Evolutionary conservation across 2,113 vertebrate genomes (phyloP), one percentile per base, ranked within the genome.

Genomic region (Salvelinus sp.): DNA sequence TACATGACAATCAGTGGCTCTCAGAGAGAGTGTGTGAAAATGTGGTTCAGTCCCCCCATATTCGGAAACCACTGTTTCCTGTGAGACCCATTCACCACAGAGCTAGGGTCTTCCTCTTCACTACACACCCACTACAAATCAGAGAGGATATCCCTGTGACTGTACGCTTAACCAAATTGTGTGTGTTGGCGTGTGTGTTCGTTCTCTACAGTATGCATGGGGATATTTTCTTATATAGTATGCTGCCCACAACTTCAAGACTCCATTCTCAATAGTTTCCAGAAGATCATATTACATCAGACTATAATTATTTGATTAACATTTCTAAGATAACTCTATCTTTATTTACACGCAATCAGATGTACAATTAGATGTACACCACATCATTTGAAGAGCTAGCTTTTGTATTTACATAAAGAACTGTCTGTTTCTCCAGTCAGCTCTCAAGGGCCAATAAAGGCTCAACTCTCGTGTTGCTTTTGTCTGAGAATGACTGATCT

Each of bases 71-170:
- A 33, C 30, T 62, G 6, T 66, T 44, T 79, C 67, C 85, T 87
- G n/a, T 20, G 65, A 68, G 28, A 10, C 27, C 28, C 6, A 20
- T 20, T 38, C 14, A 65, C 88, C 38, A 44, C 38, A 44, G 38
- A 44, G 9, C 9, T 85, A 44, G 77, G 83, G 87, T 68, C 66
- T 68, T 16, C 66, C 30, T 25, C 28, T 16, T 16, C 57, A 22
- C 5, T 16, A 62, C 58, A 62, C n/a, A 10, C 20, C 58, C n/a
- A 22, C n/a, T 9, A 62, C 6, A 16, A 16, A 16, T 62, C 58
- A 23, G 1, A 22, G 58, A 62, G 58, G 58, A 4, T 62, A 0
- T 23, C 58, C n/a, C 58, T 22, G 58, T 62, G n/a, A 6, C 20
- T 54, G 16, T 18, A 54, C 3, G 16, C 50, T 3, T 14, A 54